A percentile compares a stretch with the other conserved stretches of the same genome.
Conservation (phyloP, 2,888 invertebrate species). For the Rhagonycha fulva region DNA sequence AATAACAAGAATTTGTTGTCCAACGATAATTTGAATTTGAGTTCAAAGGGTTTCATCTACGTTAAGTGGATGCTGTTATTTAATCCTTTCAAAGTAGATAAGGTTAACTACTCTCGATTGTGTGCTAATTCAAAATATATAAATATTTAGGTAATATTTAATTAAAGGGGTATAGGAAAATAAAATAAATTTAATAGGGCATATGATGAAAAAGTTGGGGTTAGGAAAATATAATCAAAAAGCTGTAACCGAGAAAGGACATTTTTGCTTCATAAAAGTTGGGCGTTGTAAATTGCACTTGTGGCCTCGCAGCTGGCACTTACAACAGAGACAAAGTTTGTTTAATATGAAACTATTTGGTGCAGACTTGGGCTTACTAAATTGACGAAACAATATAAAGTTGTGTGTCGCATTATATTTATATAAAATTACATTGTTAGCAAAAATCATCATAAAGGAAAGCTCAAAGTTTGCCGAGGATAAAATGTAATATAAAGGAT, state of each 20-base stretch:
- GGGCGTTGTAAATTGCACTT: constrained; percentile 27
- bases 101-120: not conserved
- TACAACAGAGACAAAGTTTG: constrained; percentile 19
- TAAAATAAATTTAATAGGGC: not conserved
- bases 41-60: not conserved
- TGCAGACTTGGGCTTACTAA: not conserved
- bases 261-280: constrained; percentile 8
- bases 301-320: constrained; percentile 32
- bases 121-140: not conserved
- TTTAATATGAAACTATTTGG: constrained; percentile 18
- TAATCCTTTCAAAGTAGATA: not conserved
- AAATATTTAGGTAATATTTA: not conserved
- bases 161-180: not conserved
- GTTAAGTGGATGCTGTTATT: not conserved
- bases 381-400: constrained; percentile 3
- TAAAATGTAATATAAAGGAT: constrained; percentile 12
- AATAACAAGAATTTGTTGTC: not conserved
- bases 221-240: not conserved
- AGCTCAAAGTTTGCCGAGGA: not conserved
- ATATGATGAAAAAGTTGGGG: not conserved
- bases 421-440: constrained; percentile 9
- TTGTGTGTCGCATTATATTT: not conserved
- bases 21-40: not conserved
- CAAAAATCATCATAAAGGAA: constrained; percentile 9
- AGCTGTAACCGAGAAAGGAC: not conserved